Percentiles rank a stretch among this genome's conserved stretches.
phyloP scores from a whole-genome alignment of 2,113 vertebrate genomes.

The Gymnogyps californianus region DNA sequence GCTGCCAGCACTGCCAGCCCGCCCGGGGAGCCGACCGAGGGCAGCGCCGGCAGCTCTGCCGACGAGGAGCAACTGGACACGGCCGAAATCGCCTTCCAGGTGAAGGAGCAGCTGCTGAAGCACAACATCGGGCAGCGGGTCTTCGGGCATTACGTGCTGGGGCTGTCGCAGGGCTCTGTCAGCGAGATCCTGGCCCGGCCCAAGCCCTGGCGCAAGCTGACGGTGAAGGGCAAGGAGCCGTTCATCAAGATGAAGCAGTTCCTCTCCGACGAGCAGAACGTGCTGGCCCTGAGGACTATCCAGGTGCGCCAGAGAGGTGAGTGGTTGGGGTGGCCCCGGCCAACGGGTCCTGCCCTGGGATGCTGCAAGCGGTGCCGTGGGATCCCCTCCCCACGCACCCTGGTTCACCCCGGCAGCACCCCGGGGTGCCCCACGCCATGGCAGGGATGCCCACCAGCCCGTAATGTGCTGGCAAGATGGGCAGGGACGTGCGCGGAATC shows the following conservation, averaged over 20 bases:
- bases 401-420: background rate
- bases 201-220: constrained; percentile 99
- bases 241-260: constrained; percentile 99
- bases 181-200: constrained; percentile 97
- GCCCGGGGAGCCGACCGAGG: constrained; percentile 79
- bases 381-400: background rate
- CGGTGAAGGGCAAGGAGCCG: constrained; percentile 97
- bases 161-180: constrained; percentile 95
- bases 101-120: constrained; percentile 97
- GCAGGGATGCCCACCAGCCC: background rate
- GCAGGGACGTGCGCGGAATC: accelerated
- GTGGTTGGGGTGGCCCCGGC: constrained; percentile 42
- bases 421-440: accelerated
- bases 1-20: constrained; percentile 71
- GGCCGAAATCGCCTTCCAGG: constrained; percentile 94
- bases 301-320: constrained; percentile 99
- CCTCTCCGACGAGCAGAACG: constrained; percentile 96
- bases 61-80: constrained; percentile 96
- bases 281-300: constrained; percentile 95
- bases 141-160: constrained; percentile 96
- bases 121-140: constrained; percentile 98
- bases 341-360: accelerated
- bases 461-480: accelerated
- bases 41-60: constrained; percentile 54
- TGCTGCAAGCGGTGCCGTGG: background rate